phyloP scores from a whole-genome alignment of 2,113 vertebrate genomes.

The Brevimyrus niger region DNA sequence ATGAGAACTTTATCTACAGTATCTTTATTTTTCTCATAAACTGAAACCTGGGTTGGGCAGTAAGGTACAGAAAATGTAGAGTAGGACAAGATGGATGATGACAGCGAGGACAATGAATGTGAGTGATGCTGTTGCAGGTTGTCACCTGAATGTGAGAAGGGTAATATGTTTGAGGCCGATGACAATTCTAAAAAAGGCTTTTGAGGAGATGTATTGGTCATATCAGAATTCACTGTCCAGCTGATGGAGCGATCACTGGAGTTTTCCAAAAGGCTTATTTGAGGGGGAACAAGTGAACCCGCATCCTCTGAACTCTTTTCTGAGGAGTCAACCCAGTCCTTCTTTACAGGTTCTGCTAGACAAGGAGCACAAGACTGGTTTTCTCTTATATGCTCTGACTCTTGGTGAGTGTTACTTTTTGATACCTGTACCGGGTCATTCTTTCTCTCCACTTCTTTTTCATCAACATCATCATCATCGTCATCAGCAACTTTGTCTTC shows the following conservation, averaged over 20 bases:
- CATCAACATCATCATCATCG: conserved; percentile 23
- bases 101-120: conserved; percentile 56
- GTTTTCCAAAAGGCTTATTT: conserved; percentile 60
- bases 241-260: conserved; percentile 64
- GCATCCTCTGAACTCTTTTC: conserved; percentile 53
- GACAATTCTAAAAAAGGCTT: conserved; percentile 73
- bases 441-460: conserved; percentile 43
- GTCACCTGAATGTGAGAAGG: conserved; percentile 63
- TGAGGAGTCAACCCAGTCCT: conserved; percentile 73
- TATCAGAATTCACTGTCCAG: conserved; percentile 71
- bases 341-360: conserved; percentile 67
- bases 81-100: conserved; percentile 68
- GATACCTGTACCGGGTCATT: neutral
- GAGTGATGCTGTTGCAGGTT: conserved; percentile 55
- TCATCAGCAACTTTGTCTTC: conserved; percentile 61
- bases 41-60: conserved; percentile 55
- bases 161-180: conserved; percentile 65
- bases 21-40: conserved; percentile 73
- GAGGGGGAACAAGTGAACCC: conserved; percentile 53
- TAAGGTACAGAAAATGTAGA: conserved; percentile 71
- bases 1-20: conserved; percentile 60
- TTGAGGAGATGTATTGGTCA: conserved; percentile 81
- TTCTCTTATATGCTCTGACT: conserved; percentile 44
- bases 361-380: conserved; percentile 59
- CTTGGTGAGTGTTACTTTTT: conserved; percentile 20